Evolutionary conservation across 2,113 vertebrate species (phyloP).

Genomic region (Mastomys natalensis): DNA sequence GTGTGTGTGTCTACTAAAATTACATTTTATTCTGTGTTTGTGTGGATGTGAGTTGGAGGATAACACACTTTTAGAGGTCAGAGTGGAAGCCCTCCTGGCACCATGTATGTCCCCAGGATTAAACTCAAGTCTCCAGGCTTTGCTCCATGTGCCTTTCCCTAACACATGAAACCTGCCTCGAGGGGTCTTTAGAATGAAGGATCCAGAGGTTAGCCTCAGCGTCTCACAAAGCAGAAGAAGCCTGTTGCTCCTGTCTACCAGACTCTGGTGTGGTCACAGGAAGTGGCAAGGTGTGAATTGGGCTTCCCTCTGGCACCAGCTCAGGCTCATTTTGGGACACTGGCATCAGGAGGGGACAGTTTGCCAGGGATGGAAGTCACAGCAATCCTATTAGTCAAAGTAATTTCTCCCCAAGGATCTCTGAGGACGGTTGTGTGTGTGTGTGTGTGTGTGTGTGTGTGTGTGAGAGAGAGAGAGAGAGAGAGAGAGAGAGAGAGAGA

Average conservation of each 20-base stretch:
- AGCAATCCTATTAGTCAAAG: too few species aligned
- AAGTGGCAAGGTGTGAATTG: background rate
- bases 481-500: too few species aligned
- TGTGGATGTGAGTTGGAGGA: background rate
- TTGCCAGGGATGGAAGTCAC: background rate
- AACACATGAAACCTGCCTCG: rapidly evolving
- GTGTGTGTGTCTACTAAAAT: too few species aligned
- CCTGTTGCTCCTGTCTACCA: background rate
- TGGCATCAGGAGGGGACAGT: background rate
- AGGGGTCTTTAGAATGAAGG: background rate
- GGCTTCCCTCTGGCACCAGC: background rate
- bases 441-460: background rate
- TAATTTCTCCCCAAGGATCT: too few species aligned
- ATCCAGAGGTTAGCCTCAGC: background rate
- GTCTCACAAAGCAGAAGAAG: too few species aligned
- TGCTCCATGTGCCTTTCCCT: background rate
- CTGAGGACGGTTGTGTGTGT: background rate
- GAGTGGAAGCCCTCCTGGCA: background rate
- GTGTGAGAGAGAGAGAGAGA: too few species aligned
- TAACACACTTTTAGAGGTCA: background rate
- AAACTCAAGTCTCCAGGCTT: background rate
- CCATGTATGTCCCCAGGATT: background rate
- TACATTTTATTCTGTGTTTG: background rate
- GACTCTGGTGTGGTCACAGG: background rate
- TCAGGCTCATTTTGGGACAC: background rate